Conservation (phyloP, 1,140 invertebrate genomes). For the Drosophila bipectinata region DNA sequence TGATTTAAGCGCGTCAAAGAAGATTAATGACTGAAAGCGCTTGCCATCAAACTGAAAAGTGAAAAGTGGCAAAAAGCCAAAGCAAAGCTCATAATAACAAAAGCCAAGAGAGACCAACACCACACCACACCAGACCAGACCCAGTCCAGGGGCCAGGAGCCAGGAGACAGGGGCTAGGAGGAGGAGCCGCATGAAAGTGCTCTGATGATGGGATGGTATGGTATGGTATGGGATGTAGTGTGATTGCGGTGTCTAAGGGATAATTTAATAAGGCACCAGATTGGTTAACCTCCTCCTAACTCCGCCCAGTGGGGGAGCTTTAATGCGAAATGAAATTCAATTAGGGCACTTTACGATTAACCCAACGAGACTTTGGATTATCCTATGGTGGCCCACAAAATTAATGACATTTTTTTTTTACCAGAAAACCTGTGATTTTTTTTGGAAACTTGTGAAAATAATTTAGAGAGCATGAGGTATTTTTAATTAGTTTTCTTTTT, state of each 20-base stretch:
- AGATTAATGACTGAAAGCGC: constrained; percentile 73
- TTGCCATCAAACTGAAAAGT: constrained; percentile 35
- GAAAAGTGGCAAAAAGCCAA: constrained; percentile 51
- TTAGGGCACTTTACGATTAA: constrained; percentile 43
- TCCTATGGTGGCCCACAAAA: neutral
- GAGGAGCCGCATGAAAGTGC: too few relatives aligned
- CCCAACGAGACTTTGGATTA: constrained; percentile 7
- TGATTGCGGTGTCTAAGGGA: constrained; percentile 52
- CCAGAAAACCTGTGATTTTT: neutral
- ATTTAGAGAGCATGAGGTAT: too few relatives aligned
- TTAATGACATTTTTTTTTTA: neutral
- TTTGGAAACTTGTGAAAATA: neutral
- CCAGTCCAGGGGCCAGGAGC: too few relatives aligned
- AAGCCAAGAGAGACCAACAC: constrained; percentile 20
- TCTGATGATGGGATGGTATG: too few relatives aligned
- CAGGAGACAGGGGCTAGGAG: too few relatives aligned
- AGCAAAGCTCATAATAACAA: constrained; percentile 44
- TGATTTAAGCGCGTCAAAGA: constrained; percentile 83
- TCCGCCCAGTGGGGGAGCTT: constrained; percentile 14
- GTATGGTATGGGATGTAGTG: constrained; percentile 3
- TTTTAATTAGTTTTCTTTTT: too few relatives aligned
- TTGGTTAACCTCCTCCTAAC: constrained; percentile 36
- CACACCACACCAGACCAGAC: too few relatives aligned
- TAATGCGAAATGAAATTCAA: constrained; percentile 45
- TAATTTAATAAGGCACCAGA: constrained; percentile 51